Evolutionary conservation across 2,113 vertebrate genomes (phyloP).

Genomic region (Ptyas mucosa): DNA sequence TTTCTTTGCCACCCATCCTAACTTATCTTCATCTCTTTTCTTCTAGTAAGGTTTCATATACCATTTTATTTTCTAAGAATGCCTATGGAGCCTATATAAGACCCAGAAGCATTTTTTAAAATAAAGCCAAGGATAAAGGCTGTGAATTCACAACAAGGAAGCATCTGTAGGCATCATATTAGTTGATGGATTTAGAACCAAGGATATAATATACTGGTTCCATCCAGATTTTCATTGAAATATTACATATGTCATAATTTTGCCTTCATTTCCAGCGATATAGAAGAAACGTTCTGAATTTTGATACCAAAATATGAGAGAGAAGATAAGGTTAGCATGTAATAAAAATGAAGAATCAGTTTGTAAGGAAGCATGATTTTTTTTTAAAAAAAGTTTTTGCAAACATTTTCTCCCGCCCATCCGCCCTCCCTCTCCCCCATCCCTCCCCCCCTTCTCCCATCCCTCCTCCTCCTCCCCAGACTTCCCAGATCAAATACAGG

Average conservation of each 20-base stretch:
- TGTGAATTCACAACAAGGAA: neutral
- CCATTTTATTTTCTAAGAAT: neutral
- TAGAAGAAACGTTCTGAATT: neutral
- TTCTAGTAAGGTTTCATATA: neutral
- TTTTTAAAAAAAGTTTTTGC: too few relatives aligned
- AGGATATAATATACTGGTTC: neutral
- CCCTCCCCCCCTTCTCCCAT: too few relatives aligned
- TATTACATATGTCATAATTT: neutral
- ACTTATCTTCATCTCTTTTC: neutral
- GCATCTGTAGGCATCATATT: neutral
- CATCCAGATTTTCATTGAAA: neutral
- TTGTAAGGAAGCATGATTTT: neutral
- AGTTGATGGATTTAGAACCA: neutral
- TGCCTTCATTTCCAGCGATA: neutral
- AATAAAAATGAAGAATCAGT: neutral
- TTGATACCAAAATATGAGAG: neutral
- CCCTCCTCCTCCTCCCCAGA: too few relatives aligned
- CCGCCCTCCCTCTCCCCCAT: too few relatives aligned
- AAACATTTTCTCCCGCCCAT: too few relatives aligned
- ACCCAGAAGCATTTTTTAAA: neutral
- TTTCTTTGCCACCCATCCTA: neutral
- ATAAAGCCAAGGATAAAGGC: neutral
- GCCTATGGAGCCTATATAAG: neutral
- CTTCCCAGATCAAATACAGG: too few relatives aligned
- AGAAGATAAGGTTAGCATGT: neutral